phyloP scores from a whole-genome alignment of 2,888 invertebrate species.

The Harpalus rubripes region DNA sequence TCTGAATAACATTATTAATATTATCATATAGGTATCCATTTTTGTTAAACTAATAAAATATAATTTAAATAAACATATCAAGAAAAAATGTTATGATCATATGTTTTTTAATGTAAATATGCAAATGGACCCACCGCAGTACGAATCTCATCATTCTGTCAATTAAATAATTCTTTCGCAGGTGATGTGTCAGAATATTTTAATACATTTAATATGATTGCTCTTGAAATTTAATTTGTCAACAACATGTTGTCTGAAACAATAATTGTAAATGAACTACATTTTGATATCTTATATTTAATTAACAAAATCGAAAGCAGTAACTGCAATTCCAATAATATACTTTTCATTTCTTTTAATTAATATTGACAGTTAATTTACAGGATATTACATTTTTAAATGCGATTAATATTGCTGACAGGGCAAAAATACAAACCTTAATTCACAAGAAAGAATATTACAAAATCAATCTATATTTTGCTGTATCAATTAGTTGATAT shows the following conservation, averaged over 20 bases:
- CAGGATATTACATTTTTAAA: slow-evolving; percentile 28
- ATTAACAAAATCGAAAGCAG: slow-evolving; percentile 35
- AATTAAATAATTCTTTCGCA: not conserved
- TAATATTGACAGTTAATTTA: slow-evolving; percentile 33
- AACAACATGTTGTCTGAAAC: slow-evolving; percentile 28
- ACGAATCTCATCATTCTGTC: not conserved
- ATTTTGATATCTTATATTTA: slow-evolving; percentile 36
- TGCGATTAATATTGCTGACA: slow-evolving; percentile 47
- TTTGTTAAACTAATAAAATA: too few species aligned
- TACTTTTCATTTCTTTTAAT: slow-evolving; percentile 54
- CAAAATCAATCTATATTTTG: slow-evolving; percentile 37
- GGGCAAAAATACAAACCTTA: slow-evolving; percentile 14
- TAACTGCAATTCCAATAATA: slow-evolving; percentile 18
- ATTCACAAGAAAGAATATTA: slow-evolving; percentile 26
- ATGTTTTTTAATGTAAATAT: not conserved
- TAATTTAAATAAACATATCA: not conserved
- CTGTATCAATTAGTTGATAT: slow-evolving; percentile 31
- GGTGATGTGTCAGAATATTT: slow-evolving; percentile 18
- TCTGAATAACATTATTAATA: too few species aligned
- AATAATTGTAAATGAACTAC: slow-evolving; percentile 5
- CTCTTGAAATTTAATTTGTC: slow-evolving; percentile 38
- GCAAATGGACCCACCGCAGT: not conserved
- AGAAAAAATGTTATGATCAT: not conserved
- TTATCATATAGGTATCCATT: too few species aligned
- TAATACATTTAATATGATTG: slow-evolving; percentile 35